Evolutionary conservation across 2,797 vertebrate genomes (phyloP), one percentile per base, ranked within the genome.

Genomic region (Galaxias olidus): DNA sequence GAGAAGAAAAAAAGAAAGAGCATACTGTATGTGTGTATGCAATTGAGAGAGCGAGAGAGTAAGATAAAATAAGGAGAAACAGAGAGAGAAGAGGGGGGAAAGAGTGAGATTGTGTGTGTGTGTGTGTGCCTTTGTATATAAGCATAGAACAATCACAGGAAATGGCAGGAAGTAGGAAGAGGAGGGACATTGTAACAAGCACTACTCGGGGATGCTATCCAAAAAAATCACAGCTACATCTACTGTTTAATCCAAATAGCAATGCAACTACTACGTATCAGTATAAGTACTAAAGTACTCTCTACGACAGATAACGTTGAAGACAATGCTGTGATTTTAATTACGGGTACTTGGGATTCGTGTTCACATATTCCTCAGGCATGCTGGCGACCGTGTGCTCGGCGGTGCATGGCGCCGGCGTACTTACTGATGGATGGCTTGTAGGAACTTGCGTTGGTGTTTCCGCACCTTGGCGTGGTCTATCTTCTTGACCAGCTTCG

Each of bases 371-470:
- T 9, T n/a, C 41, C 43, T 44, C 40, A 40, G 55, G 55, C 55
- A 43, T 44, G 41, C 41, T 17, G 42, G 17, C 40, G n/a, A n/a
- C n/a, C n/a, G n/a, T 15, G 7, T 15, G 13, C 6, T 10, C 40
- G 10, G 1, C n/a, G 41, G 18, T 13, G 41, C 53, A 15, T 46
- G 14, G 18, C 42, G 49, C 44, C 60, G 48, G 43, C 40, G 49
- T 72, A 96, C 96, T 98, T 95, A 98, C 96, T 98, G 96, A 94
- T 98, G 96, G 89, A 98, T 98, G 92, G 96, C 96, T 93, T 98
- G 96, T 82, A 98, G 95, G 93, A 98, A 98, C 95, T 98, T 97
- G 93, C 96, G 96, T 92, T 98, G 96, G 93, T 98, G 96, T 93
- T 94, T 98, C 86, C 96, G 96, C 87, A 97, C 96, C 91, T 93